Base-by-base conservation (phyloP, 2,113 vertebrate genomes). In the Syrrhaptes paradoxus region DNA sequence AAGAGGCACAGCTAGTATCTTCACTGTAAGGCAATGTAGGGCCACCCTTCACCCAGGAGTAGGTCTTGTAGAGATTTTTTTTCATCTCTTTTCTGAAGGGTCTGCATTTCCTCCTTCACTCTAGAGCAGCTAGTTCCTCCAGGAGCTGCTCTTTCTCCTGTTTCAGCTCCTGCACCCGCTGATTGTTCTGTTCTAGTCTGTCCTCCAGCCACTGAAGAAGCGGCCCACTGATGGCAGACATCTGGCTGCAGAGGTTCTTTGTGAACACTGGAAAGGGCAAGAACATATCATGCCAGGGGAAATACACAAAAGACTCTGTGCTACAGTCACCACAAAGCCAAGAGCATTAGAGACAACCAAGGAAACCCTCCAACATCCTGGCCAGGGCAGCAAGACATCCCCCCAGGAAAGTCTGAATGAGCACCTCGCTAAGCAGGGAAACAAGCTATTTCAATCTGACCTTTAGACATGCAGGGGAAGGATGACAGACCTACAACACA, bases 231-330 rank as follows among this genome's bases (percentile, higher is more conserved):
- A 99, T 98, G 48, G 99, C 99, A 1, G 99, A 99, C 99, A 99
- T 99, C 97, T 99, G 99, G 94, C 99, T 99, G 98, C 99, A 99
- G 71, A 99, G 98, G 96, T 99, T 99, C 98, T 99, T 99, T 19
- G 99, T 99, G 98, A 99, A 99, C 84, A 98, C 98, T 98, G 85
- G 38, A 77, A 88, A 87, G 52, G 82, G 8, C 81, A 92, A 93
- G 57, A 76, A 46, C 9, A 20, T 18, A 8, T 66, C 31, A 4
- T 2, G 15, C 20, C 62, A 89, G 14, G 10, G 17, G 66, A 72
- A 38, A 65, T 20, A 52, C n/a, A 51, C 11, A 19, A 6, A 29
- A 54, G 19, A 26, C 6, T 73, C 38, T 2, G 16, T 29, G 78
- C 38, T 68, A 48, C 48, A 77, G 7, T 24, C 9, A 3, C 46